phyloP scores from a whole-genome alignment of 1,140 invertebrate species.

The Acyrthosiphon pisum region DNA sequence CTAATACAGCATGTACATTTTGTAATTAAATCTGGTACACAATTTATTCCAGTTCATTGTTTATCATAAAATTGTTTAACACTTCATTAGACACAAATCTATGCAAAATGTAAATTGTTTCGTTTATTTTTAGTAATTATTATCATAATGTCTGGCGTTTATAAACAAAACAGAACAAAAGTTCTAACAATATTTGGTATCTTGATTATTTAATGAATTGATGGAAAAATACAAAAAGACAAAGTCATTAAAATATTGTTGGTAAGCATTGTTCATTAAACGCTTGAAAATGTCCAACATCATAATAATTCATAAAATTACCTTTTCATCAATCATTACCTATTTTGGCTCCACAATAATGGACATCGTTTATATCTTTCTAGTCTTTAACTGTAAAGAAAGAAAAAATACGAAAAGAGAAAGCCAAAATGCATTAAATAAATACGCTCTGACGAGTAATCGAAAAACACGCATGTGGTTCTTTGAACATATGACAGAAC shows the following conservation, averaged over 20 bases:
- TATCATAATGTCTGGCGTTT: no score
- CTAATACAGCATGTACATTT: neutral
- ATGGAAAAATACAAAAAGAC: neutral
- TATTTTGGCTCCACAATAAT: neutral
- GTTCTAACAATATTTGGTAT: no score
- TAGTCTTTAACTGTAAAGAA: neutral
- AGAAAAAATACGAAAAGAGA: neutral
- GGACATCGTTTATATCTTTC: neutral
- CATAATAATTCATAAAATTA: neutral
- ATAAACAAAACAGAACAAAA: no score
- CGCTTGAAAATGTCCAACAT: neutral
- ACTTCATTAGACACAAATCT: no score
- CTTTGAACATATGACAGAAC: neutral
- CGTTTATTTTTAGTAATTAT: no score
- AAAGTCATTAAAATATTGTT: neutral
- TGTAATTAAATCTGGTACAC: neutral
- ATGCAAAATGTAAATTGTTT: no score
- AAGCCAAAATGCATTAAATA: slow-evolving; percentile 15
- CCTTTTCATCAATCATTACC: neutral
- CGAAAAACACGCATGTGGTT: neutral
- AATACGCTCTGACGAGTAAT: slow-evolving; percentile 6
- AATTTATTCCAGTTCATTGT: no score
- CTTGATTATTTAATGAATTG: neutral
- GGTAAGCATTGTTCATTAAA: neutral
- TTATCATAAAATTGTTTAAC: no score